Base-by-base conservation (phyloP, 1,140 invertebrate genomes). In the Paramacrobiotus metropolitanus region DNA sequence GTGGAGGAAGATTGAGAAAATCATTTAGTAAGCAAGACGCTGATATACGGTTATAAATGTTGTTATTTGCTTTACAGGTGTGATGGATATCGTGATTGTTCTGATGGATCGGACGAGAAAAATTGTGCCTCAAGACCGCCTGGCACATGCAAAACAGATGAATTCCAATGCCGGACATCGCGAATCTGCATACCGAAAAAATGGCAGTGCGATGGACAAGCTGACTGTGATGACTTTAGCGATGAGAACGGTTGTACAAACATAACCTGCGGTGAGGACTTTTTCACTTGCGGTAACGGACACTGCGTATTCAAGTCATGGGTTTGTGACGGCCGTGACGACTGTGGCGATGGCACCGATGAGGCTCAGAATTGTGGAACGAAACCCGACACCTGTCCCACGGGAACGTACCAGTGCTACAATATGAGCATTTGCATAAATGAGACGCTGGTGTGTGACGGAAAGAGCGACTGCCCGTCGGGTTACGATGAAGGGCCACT, bases 311-410 rank as follows among this genome's bases (percentile, higher is more conserved):
- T 20, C 48, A 55, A 55, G 48, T 55, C 48, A 0, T 90, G 91
- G 73, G 84, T 96, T 29, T 98, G 94, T 73, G 92, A 98, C 71
- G 88, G 88, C 0, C 83, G 84, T 66, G 84, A 95, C 70, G 92
- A 97, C 71, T 98, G 94, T 71, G 86, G 86, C 0, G 93, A 97
- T 72, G 81, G 82, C 59, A 87, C 85, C 0, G 93, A 98, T 72
- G 94, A 98, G 74, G 83, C 4, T 55, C 4, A 80, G 1, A 80
- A 81, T 2, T 95, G 90, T 72, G 84, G 86, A 63, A 66, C 74
- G 70, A 74, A 62, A 4, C 9, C 59, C 60, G 61, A 45, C 24
- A 29, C 29, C 34, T 78, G 77, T 65, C 70, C 71, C 29, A 62
- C 63, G 4, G 74, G 76, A 64, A 68, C 77, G 31, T 79, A 77